Conservation (phyloP, 2,113 vertebrate species). For the Grantiella picta region DNA sequence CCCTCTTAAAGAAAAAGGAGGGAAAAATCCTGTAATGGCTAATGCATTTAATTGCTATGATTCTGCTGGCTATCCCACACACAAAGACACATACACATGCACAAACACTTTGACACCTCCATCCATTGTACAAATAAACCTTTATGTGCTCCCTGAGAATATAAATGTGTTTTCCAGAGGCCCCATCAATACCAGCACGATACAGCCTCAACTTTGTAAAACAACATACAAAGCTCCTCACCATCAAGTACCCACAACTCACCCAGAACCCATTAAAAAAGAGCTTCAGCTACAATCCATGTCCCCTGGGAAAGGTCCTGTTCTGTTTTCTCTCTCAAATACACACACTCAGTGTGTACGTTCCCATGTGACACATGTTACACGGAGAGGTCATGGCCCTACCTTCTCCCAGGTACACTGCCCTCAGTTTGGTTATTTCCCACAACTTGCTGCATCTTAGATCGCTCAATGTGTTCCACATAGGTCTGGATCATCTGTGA, state of each 20-base stretch:
- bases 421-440: conserved; percentile 88
- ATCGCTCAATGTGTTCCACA: conserved; percentile 93
- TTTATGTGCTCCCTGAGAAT: not conserved
- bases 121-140: not conserved
- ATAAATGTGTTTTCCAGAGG: not conserved
- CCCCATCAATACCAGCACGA: not conserved
- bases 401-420: conserved; percentile 87
- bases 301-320: not conserved
- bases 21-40: not conserved
- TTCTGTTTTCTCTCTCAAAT: not conserved
- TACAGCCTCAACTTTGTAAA: not conserved
- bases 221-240: not conserved
- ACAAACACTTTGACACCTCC: not conserved
- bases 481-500: conserved; percentile 98
- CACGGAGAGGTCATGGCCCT: conserved; percentile 37
- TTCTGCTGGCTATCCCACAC: not conserved
- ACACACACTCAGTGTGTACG: accelerated
- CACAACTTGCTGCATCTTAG: conserved; percentile 90
- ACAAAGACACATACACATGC: not conserved
- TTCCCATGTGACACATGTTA: not conserved
- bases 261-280: not conserved
- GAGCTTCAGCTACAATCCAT: not conserved
- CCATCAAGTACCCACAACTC: not conserved
- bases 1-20: not conserved
- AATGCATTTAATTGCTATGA: accelerated